A percentile compares a stretch with the other conserved stretches of the same genome.
phyloP scores from a whole-genome alignment of 30 jellyfish, hydroid and myxozoan genomes.

The Aurelia sp. region DNA sequence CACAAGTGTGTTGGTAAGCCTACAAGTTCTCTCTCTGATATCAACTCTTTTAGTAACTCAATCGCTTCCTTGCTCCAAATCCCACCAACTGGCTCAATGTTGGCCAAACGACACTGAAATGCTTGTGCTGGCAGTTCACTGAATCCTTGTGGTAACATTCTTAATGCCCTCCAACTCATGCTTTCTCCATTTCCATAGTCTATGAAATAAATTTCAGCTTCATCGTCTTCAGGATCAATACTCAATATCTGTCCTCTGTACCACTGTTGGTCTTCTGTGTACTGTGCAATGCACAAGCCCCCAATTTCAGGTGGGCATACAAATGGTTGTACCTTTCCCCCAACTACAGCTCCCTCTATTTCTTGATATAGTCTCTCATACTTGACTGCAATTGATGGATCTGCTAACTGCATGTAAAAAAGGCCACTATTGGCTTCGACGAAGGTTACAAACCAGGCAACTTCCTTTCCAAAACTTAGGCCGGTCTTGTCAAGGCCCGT shows the following conservation, averaged over 20 bases:
- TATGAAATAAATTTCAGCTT: conserved; percentile 78
- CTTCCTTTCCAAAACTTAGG: conserved; percentile 74
- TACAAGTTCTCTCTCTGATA: conserved; percentile 73
- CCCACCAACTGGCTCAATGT: conserved; percentile 85
- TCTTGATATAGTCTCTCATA: conserved; percentile 80
- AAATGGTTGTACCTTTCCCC: conserved; percentile 28
- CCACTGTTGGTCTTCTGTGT: conserved; percentile 89
- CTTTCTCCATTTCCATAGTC: conserved; percentile 90
- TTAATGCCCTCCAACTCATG: conserved; percentile 28
- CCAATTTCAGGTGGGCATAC: conserved; percentile 49
- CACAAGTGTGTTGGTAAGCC: conserved; percentile 85
- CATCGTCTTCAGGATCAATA: conserved; percentile 32
- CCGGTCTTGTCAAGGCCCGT: conserved; percentile 45
- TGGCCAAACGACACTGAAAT: conserved; percentile 80
- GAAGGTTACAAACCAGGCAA: conserved; percentile 70
- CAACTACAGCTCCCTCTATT: conserved; percentile 48
- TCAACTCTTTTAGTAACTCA: conserved; percentile 80
- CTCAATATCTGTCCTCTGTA: conserved; percentile 88
- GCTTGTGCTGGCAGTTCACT: conserved; percentile 87
- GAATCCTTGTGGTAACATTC: conserved; percentile 57
- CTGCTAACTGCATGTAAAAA: conserved; percentile 73
- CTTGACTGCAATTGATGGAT: conserved; percentile 73
- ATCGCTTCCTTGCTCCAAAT: conserved; percentile 84
- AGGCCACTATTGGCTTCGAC: conserved; percentile 84
- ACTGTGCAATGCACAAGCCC: conserved; percentile 86